A percentile compares a stretch with the other conserved stretches of the same genome.
phyloP scores from a whole-genome alignment of 2,888 invertebrate genomes.

The Atethmia centrago region DNA sequence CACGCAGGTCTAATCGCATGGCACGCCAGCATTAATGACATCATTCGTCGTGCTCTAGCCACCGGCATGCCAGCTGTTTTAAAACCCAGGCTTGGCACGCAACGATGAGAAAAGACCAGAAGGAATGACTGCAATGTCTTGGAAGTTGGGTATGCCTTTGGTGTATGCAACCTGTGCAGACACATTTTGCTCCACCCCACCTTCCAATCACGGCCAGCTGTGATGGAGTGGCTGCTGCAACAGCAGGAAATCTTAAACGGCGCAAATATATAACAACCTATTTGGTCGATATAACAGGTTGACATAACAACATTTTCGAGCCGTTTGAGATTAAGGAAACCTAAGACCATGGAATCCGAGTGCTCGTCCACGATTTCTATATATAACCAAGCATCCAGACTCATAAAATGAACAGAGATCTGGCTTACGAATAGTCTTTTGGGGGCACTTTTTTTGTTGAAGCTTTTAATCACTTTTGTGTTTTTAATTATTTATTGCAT shows the following conservation, averaged over 20 bases:
- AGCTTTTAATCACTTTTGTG: not conserved
- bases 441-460: not conserved
- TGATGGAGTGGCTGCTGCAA: not conserved
- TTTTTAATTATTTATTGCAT: not conserved
- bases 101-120: not conserved
- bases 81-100: not conserved
- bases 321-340: not conserved
- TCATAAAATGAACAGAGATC: not conserved
- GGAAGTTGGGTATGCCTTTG: not conserved
- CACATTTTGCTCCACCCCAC: not conserved
- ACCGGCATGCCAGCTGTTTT: not conserved
- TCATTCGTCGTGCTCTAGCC: not conserved
- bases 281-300: not conserved
- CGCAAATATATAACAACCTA: not conserved
- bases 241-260: not conserved
- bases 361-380: not conserved
- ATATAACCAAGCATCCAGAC: not conserved
- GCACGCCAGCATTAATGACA: not conserved
- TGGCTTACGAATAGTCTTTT: not conserved
- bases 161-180: not conserved
- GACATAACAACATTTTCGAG: not conserved
- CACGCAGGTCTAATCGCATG: too few relatives aligned
- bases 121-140: not conserved
- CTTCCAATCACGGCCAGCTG: not conserved
- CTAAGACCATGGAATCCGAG: not conserved